phyloP scores from a whole-genome alignment of 2,113 vertebrate genomes.

The Globicephala melas region DNA sequence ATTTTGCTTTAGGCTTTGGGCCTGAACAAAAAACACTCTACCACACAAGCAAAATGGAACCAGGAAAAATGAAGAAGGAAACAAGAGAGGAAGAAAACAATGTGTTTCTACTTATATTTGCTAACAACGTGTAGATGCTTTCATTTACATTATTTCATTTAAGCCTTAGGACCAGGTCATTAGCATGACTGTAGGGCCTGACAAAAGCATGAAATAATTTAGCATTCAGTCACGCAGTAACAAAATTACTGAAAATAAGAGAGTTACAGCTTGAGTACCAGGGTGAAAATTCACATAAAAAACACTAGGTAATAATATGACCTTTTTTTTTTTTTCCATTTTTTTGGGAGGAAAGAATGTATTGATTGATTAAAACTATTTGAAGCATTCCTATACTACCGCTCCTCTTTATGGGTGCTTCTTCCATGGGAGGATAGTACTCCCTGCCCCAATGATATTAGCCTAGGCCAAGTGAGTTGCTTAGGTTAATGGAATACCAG shows the following conservation, averaged over 20 bases:
- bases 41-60: not conserved
- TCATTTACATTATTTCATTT: not conserved
- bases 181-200: not conserved
- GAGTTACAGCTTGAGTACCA: not conserved
- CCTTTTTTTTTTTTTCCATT: no score
- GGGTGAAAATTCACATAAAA: not conserved
- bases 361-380: not conserved
- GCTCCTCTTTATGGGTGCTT: not conserved
- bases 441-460: not conserved
- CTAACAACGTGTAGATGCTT: not conserved
- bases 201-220: not conserved
- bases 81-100: not conserved
- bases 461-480: not conserved
- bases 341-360: not conserved
- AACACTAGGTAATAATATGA: not conserved
- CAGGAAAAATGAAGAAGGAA: not conserved
- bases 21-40: not conserved
- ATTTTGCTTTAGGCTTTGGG: not conserved
- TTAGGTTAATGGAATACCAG: not conserved
- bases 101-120: not conserved
- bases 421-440: not conserved
- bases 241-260: not conserved
- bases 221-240: not conserved
- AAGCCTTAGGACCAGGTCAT: not conserved
- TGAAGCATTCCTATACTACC: not conserved